Evolutionary conservation across 2,888 invertebrate species (phyloP).

Genomic region (Andrena hattorfiana): DNA sequence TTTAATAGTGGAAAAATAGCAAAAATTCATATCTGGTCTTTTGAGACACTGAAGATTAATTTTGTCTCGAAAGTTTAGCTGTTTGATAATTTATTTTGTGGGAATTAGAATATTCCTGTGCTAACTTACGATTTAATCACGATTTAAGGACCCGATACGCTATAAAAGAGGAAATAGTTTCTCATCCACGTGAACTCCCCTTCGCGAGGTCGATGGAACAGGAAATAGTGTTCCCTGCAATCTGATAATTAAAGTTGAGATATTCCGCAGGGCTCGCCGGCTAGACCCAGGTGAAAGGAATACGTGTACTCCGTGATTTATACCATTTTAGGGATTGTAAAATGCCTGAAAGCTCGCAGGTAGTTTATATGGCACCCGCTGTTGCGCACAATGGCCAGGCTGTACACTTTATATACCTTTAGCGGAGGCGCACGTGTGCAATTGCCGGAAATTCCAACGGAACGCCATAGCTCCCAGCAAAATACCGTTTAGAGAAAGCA

Average conservation of each 20-base stretch:
- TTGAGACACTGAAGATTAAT: no score
- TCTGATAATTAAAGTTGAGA: conserved; percentile 5
- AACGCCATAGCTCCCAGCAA: conserved; percentile 47
- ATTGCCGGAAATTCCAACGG: conserved; percentile 58
- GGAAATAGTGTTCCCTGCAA: neutral
- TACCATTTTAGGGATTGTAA: conserved; percentile 7
- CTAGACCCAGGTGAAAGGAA: neutral
- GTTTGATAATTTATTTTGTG: no score
- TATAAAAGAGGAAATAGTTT: neutral
- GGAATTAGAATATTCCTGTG: no score
- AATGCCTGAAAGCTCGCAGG: conserved; percentile 9
- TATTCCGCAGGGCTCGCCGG: conserved; percentile 1
- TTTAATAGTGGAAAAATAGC: no score
- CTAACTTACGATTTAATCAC: no score
- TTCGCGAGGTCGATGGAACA: neutral
- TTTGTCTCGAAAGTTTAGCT: no score
- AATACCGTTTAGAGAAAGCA: conserved; percentile 57
- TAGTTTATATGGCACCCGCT: conserved; percentile 5
- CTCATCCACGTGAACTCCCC: neutral
- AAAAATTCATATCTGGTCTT: no score
- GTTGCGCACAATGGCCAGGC: conserved; percentile 12
- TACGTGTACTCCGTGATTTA: conserved; percentile 1
- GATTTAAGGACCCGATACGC: no score
- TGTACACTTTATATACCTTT: conserved; percentile 19
- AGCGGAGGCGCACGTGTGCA: conserved; percentile 45